Base-by-base conservation (phyloP, 2,113 vertebrate species). In the Xyrauchen texanus region DNA sequence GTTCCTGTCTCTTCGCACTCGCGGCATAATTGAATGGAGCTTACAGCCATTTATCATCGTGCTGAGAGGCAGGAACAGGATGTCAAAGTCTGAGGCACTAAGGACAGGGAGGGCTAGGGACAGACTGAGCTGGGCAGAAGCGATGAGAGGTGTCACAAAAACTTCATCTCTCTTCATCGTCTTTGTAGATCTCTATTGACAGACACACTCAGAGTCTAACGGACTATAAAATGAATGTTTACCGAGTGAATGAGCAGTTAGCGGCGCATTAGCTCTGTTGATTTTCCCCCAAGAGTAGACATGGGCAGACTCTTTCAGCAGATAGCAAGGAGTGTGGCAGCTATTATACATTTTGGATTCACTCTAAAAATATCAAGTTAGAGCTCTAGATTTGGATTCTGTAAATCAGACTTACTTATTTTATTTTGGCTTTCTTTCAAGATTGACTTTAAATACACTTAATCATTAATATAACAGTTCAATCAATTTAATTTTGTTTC, bases 1-100 rank as follows among this genome's bases (percentile, higher is more conserved):
- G 96, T 96, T 94, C 92, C 94, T 93, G 94, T 93, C 93, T 96
- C 96, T 95, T 96, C 95, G 94, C 95, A 95, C 96, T 94, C 93
- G 94, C 79, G 89, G 75, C 92, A 87, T 97, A 98, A 97, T 96
- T 94, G 96, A 97, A 95, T 94, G 91, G 92, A 96, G 94, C 93
- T 96, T 91, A 90, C 91, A 92, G 88, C 91, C 94, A 96, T 97
- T 97, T 91, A 97, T 97, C 96, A 97, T 93, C 89, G 93, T 90
- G 88, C 93, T 85, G 89, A 87, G 90, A 89, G 90, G 91, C 84
- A 51, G 16, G 76, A 80, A 82, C 83, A 81, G 85, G 86, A 94
- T 93, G 93, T 94, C 90, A 94, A 91, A 87, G 85, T 89, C 90
- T 88, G 87, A 93, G 21, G 21, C 21, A 34, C 21, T 34, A 34